Evolutionary conservation across 2,888 invertebrate species (phyloP), one percentile per base, ranked within the genome.

Genomic region (Tortricodes alternella): DNA sequence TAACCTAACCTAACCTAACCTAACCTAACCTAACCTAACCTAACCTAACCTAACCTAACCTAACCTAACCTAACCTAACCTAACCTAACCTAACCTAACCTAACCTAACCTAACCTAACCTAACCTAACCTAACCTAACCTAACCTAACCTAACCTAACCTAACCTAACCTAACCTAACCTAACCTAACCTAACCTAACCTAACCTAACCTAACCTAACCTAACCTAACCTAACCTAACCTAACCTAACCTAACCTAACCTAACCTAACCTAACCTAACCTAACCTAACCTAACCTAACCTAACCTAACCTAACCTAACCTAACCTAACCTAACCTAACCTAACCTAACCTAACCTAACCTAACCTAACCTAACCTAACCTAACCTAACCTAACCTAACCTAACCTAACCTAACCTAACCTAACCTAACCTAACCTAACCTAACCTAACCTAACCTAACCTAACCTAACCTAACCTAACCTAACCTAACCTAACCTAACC

Each of bases 371-470:
- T 38, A 43, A 44, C 43, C 43, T 35, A 53, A 43, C 43, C 32
- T 53, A 38, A 46, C 32, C 43, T 43, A 38, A 46, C 34, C 38
- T 43, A 53, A 27, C 32, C 43, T 34, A 37, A 53, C 35, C 34
- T 41, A 52, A 18, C 39, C 32, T 19, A 41, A 43, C 27, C 16
- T 21, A 46, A 19, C 27, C 27, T 46, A 52, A 35, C 34, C 43
- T 55, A 60, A 56, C 50, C 49, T 50, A 56, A 38, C 43, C 44
- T 57, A 57, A 57, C 50, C 43, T 44, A 57, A 57, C 44, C 48
- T 49, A 59, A 59, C 59, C 59, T 27, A 27, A 27, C 56, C 60
- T 60, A 58, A 58, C 60, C 58, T 58, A 60, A 60, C 60, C 60
- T 60, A 52, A 52, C 52, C 52, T 52, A 52, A 52, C 52, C 52